Base-by-base conservation (phyloP, 2,113 vertebrate genomes). In the Notothenia coriiceps region DNA sequence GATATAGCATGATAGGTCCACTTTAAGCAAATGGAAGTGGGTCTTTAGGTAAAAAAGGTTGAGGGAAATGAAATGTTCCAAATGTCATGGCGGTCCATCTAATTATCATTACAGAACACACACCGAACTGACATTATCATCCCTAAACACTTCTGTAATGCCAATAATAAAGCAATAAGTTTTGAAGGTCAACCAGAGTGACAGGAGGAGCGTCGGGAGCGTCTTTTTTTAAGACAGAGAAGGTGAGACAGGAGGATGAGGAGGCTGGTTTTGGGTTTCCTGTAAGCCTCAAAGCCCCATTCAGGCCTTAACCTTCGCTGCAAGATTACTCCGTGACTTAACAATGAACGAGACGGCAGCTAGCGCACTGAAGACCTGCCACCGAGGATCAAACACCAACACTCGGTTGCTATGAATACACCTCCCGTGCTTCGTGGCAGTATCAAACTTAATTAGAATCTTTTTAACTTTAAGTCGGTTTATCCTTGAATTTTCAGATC, bases 211-310 rank as follows among this genome's bases (percentile, higher is more conserved):
- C 47, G 33, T 22, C 18, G n/a, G 44, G 52, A 44, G 14, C 13
- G 17, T 78, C 51, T 74, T 79, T 55, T 74, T 79, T 55, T 74
- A 35, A 67, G 70, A 67, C 20, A 46, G 55, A 64, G 80, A 61
- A 82, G 77, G 75, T 79, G 87, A 82, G 63, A 70, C 81, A 63
- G 50, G 77, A 70, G 57, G 69, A 79, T 49, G 75, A 83, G 50
- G 63, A 75, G 61, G 17, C 18, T 51, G 35, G 66, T 40, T 60
- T 91, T 88, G 55, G 63, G 85, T 93, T 93, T 86, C 92, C 78
- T 86, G 43, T 88, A 84, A 90, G 76, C 90, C 62, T 82, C 86
- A 88, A 83, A 85, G 74, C 64, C 51, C 77, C 78, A 88, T 91
- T 91, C 83, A 91, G 17, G 54, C 70, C 57, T 79, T 75, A 82